Evolutionary conservation across 2,113 vertebrate genomes (phyloP).

Genomic region (Diadophis punctatus): DNA sequence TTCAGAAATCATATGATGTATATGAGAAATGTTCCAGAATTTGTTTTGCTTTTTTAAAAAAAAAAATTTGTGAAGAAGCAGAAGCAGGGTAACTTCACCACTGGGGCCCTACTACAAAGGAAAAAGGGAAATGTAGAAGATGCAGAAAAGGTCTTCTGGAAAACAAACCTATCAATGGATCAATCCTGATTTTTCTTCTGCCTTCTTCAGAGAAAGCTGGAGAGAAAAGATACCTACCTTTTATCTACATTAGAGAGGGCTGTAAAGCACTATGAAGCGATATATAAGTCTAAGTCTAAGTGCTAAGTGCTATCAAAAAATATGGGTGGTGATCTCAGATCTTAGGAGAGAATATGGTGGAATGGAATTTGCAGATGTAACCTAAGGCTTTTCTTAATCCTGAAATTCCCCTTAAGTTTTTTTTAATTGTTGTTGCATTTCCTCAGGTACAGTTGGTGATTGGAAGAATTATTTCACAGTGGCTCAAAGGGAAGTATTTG

Average conservation of each 20-base stretch:
- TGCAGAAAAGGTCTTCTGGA: background rate
- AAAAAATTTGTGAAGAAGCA: background rate
- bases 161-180: background rate
- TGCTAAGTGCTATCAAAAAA: too few relatives aligned
- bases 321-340: background rate
- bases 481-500: constrained; percentile 65
- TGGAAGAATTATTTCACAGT: constrained; percentile 67
- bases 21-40: background rate
- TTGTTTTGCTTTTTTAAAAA: background rate
- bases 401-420: background rate
- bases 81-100: background rate
- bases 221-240: background rate
- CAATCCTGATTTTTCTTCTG: background rate
- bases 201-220: background rate
- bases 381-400: background rate
- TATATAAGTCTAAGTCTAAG: too few relatives aligned
- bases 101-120: background rate
- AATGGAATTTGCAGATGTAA: background rate
- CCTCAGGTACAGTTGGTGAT: constrained; percentile 52
- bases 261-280: too few relatives aligned
- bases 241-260: too few relatives aligned
- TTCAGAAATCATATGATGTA: background rate
- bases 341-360: background rate
- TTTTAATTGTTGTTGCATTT: background rate
- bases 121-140: too few relatives aligned